phyloP scores from a whole-genome alignment of 1,140 invertebrate species.

The Nasonia vitripennis region DNA sequence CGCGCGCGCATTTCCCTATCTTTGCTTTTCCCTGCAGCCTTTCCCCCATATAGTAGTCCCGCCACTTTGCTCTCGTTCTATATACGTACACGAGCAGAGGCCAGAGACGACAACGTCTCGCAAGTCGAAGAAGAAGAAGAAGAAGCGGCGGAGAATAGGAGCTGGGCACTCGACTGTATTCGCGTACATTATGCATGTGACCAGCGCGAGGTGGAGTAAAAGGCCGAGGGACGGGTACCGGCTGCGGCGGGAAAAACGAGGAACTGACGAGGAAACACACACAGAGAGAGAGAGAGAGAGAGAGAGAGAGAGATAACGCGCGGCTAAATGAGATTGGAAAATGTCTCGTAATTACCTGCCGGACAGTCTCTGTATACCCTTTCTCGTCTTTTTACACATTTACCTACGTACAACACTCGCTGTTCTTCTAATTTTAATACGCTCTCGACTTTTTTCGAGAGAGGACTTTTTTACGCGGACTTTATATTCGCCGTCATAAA shows the following conservation, averaged over 20 bases:
- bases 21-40: not conserved
- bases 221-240: not conserved
- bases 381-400: not conserved
- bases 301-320: no score
- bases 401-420: no score
- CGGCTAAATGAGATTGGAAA: not conserved
- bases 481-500: not conserved
- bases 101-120: slow-evolving; percentile 5
- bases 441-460: not conserved
- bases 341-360: not conserved
- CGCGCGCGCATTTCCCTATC: not conserved
- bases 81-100: not conserved
- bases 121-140: slow-evolving; percentile 3
- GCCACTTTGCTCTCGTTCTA: no score
- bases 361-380: not conserved
- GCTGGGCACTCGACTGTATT: not conserved
- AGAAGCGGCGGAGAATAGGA: no score
- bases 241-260: not conserved
- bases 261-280: not conserved
- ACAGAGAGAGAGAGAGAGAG: no score
- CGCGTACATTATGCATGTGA: slow-evolving; percentile 27
- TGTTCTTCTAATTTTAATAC: not conserved
- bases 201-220: not conserved
- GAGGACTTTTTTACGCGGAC: not conserved
- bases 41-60: no score